phyloP scores from a whole-genome alignment of 1,140 invertebrate genomes.

The Bombus fervidus region DNA sequence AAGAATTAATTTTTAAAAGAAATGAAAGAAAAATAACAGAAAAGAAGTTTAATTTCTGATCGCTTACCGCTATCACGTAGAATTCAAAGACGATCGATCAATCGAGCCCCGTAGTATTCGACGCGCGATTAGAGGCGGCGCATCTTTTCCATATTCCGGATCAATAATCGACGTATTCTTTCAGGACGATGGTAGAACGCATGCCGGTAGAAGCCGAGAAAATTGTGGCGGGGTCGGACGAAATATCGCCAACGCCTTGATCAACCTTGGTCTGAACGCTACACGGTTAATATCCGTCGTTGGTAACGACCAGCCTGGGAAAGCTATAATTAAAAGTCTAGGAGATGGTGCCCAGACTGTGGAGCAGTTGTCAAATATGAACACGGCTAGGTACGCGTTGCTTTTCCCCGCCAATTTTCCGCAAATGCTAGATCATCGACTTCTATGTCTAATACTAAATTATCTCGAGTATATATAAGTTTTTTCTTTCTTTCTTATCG shows the following conservation, averaged over 20 bases:
- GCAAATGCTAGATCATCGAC: not conserved
- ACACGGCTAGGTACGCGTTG: conserved; percentile 76
- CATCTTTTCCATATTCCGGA: conserved; percentile 51
- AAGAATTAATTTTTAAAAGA: not conserved
- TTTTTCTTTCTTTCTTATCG: not conserved
- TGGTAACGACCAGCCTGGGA: conserved; percentile 86
- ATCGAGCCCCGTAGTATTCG: conserved; percentile 13
- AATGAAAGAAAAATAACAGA: not conserved
- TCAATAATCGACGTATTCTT: conserved; percentile 70
- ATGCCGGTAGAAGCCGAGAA: conserved; percentile 85
- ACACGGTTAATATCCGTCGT: conserved; percentile 91
- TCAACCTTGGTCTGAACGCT: conserved; percentile 85
- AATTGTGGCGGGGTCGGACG: conserved; percentile 93
- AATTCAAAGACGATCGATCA: conserved; percentile 37
- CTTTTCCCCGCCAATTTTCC: not conserved
- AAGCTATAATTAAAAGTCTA: conserved; percentile 82
- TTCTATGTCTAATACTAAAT: not conserved
- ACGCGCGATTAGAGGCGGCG: conserved; percentile 44
- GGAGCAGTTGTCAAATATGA: conserved; percentile 71
- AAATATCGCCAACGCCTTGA: conserved; percentile 94
- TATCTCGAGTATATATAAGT: not conserved
- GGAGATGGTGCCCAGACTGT: conserved; percentile 74
- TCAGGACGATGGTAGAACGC: conserved; percentile 91
- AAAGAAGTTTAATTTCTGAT: not conserved
- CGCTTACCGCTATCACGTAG: conserved; percentile 9